Evolutionary conservation across 1,140 invertebrate genomes (phyloP), one percentile per base, ranked within the genome.

Genomic region (Lordiphosa clarofinis): DNA sequence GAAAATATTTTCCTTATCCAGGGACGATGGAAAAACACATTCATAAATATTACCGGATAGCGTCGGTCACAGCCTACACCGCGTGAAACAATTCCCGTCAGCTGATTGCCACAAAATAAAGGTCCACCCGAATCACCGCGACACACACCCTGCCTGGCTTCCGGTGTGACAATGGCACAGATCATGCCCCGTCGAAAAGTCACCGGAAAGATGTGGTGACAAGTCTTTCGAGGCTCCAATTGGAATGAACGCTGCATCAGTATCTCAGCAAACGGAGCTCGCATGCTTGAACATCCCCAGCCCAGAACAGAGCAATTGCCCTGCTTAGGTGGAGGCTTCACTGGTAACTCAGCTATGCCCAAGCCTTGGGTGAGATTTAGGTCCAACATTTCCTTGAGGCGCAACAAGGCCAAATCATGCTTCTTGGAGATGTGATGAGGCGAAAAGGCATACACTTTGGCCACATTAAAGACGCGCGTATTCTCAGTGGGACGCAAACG

Each of bases 21-120:
- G 5, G 1, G 42, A 8, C 42, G 53, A 46, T 56, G 42, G 15
- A 10, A 21, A 9, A 46, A 56, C 2, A 56, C 35, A 9, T 11
- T 9, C 1, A 19, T 37, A 21, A 56, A 56, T 11, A 56, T 33
- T 2, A 33, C 11, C n/a, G 53, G 40, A 56, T 44, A 56, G 1
- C 33, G 21, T 12, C 31, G 24, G 38, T 56, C 42, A 28, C 53
- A 56, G 6, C 11, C 43, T 10, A 47, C 54, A 9, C 42, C 43
- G 38, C 43, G 54, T 11, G 42, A 47, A n/a, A 56, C 54, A 10
- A 56, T 37, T n/a, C 54, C 54, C 7, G 21, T 37, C 7, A 56
- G 35, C 19, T 38, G 24, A 15, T 46, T 21, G 35, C 40, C 33
- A 12, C 54, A 56, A 15, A 47, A 56, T 7, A 55, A 42, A 0